Evolutionary conservation across 2,797 vertebrate species (phyloP), one percentile per base, ranked within the genome.

Genomic region (Lacerta viridis): DNA sequence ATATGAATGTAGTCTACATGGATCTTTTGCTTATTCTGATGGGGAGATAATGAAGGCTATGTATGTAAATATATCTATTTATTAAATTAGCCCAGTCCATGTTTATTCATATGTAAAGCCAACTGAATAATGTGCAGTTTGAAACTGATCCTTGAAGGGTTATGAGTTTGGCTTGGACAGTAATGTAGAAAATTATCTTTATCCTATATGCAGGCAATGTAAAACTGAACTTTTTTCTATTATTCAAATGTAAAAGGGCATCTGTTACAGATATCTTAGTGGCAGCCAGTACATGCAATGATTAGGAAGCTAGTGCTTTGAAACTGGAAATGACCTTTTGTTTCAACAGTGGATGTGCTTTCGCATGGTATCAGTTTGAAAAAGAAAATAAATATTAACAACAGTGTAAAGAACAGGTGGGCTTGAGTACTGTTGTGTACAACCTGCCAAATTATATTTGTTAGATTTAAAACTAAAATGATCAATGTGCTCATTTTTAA

Each of bases 1-100:
- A 46, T 94, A 95, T 81, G 92, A 97, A 86, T 93, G 96, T 0
- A 69, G 46, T 55, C 85, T 89, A 41, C 93, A 95, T 27, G 94
- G 95, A 83, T 88, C 95, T 29, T 83, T 88, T 0, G 91, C 95
- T 18, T 90, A 96, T 77, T 95, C 97, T 69, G 92, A 93, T 4
- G 91, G 95, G 92, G 89, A 95, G n/a, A 91, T 98, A 92, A 85
- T 94, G 23, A 88, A 91, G 1, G 87, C 97, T 46, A 71, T 97
- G 98, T 98, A 93, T 88, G 98, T 85, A 8, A 55, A 81, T 82
- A 71, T 23, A 80, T 46, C 43, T 10, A 3, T 46, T 9, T 50
- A 13, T 41, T 41, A 43, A 43, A 55, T 55, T 55, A 55, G 50
- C 50, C 13, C 50, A 55, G 15, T 15, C 8, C n/a, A 86, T 20